Percentiles rank a stretch among this genome's conserved stretches.
Evolutionary conservation across 1,140 invertebrate genomes (phyloP).

Genomic region (Branchinecta lynchi): DNA sequence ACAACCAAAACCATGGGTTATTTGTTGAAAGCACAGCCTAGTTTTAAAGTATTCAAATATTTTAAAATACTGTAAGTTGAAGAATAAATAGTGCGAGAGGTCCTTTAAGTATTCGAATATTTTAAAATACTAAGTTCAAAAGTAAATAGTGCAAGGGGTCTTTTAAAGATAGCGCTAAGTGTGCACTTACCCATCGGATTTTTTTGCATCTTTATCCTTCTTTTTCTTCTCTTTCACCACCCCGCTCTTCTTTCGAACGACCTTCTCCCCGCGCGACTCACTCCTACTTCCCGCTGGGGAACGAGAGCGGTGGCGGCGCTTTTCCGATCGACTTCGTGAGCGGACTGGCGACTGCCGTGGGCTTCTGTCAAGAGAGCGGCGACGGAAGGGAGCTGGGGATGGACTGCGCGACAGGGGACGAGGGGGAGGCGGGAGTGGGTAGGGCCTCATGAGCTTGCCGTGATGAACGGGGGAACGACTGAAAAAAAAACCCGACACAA

Average conservation of each 20-base stretch:
- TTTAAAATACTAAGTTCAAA: too few relatives aligned
- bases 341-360: background rate
- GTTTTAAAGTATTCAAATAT: too few relatives aligned
- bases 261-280: background rate
- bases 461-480: too few relatives aligned
- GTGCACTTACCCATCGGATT: background rate
- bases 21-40: too few relatives aligned
- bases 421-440: background rate
- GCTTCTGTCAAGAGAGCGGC: background rate
- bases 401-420: background rate
- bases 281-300: background rate
- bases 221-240: background rate
- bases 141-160: too few relatives aligned
- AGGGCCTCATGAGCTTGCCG: too few relatives aligned
- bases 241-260: background rate
- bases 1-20: too few relatives aligned
- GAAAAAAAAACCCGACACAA: too few relatives aligned
- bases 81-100: too few relatives aligned
- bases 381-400: background rate
- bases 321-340: background rate
- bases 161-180: too few relatives aligned
- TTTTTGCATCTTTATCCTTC: background rate
- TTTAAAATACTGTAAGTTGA: too few relatives aligned
- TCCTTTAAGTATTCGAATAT: too few relatives aligned
- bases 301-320: background rate